Evolutionary conservation across 2,113 vertebrate species (phyloP).

Genomic region (Pampusana beccarii): DNA sequence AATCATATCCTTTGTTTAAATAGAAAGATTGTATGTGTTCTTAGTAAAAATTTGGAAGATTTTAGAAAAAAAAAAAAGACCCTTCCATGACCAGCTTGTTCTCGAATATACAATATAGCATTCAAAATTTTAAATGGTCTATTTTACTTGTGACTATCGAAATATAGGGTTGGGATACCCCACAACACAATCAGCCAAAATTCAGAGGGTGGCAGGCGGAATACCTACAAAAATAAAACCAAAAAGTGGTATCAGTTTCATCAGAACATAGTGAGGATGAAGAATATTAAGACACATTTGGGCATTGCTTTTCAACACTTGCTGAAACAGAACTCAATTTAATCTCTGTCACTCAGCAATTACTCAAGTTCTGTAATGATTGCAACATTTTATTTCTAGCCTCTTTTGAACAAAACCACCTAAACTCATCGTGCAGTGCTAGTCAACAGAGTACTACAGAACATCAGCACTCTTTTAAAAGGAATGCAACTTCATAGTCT

Average conservation of each 20-base stretch:
- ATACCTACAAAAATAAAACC: neutral
- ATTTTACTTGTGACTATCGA: neutral
- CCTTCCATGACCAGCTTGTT: neutral
- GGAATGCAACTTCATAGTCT: neutral
- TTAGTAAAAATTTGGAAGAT: neutral
- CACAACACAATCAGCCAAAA: neutral
- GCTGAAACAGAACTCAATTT: neutral
- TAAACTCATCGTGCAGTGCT: neutral
- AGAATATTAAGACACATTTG: neutral
- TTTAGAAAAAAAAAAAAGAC: neutral
- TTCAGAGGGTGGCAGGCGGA: fast-evolving
- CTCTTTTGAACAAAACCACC: neutral
- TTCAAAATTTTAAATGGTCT: neutral
- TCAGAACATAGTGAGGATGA: neutral
- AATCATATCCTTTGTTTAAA: neutral
- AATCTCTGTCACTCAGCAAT: neutral
- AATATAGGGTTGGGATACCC: neutral
- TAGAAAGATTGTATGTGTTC: neutral
- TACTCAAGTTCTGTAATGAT: neutral
- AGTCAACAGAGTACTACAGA: neutral
- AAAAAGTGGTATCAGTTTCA: neutral
- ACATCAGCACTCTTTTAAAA: neutral
- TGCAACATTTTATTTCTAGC: neutral
- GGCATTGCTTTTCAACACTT: neutral
- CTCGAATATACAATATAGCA: neutral